Conservation (phyloP, 2,797 vertebrate genomes). For the Pangasius djambal region DNA sequence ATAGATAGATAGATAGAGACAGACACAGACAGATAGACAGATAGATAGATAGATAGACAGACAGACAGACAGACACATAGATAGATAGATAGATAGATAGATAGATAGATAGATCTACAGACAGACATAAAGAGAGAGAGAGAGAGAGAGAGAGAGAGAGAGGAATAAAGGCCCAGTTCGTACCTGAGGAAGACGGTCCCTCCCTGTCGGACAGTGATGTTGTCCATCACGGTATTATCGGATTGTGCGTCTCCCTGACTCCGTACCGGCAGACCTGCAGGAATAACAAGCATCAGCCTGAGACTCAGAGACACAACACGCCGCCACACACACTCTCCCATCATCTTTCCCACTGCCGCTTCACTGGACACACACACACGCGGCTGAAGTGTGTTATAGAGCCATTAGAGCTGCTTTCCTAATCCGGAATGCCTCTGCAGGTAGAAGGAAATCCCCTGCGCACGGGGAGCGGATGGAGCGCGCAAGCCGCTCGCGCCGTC, state of each 20-base stretch:
- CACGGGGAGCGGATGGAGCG: conserved; percentile 31
- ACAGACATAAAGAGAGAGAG: not conserved
- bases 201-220: conserved; percentile 94
- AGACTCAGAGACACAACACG: conserved; percentile 85
- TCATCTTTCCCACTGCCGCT: conserved; percentile 61
- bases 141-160: not conserved
- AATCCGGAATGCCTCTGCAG: conserved; percentile 74
- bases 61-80: not conserved
- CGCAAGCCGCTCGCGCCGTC: conserved; percentile 30
- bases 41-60: not conserved
- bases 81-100: not conserved
- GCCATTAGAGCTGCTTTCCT: conserved; percentile 68
- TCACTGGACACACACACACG: conserved; percentile 24
- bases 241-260: conserved; percentile 88
- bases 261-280: conserved; percentile 93
- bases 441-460: conserved; percentile 53
- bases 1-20: not conserved
- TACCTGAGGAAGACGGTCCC: conserved; percentile 95
- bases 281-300: conserved; percentile 96
- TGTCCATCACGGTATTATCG: conserved; percentile 98
- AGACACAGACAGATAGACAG: not conserved
- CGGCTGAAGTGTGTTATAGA: conserved; percentile 54
- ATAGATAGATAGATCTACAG: too few species aligned
- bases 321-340: conserved; percentile 84
- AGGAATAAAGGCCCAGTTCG: conserved; percentile 55